Evolutionary conservation across 2,888 invertebrate genomes (phyloP).

Genomic region (Euproctis similis): DNA sequence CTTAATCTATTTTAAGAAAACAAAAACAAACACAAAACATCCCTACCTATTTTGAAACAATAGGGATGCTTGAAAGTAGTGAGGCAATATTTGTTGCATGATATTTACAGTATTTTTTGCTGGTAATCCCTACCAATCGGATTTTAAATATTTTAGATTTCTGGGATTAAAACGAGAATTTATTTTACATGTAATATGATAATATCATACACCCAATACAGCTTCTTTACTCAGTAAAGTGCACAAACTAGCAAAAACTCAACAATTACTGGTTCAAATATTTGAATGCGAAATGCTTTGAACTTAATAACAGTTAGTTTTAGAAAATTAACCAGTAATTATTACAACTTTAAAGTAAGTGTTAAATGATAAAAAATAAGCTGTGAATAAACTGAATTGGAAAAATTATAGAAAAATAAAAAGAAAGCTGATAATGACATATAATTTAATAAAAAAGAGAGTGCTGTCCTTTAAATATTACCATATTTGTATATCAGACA

Average conservation of each 20-base stretch:
- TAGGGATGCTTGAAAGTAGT: conserved; percentile 36
- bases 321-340: conserved; percentile 36
- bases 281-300: neutral
- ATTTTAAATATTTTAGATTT: too few relatives aligned
- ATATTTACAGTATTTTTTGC: too few relatives aligned
- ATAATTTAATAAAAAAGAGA: conserved; percentile 25
- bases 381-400: conserved; percentile 57
- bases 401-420: conserved; percentile 23
- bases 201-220: conserved; percentile 6
- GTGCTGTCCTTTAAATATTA: conserved; percentile 14
- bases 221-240: conserved; percentile 23
- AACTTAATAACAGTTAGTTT: neutral
- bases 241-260: conserved; percentile 35
- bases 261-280: conserved; percentile 30
- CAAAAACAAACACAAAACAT: conserved; percentile 39
- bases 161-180: too few relatives aligned
- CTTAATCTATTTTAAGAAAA: conserved; percentile 39
- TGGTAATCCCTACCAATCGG: too few relatives aligned
- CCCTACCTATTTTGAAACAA: conserved; percentile 38
- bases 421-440: conserved; percentile 15
- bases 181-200: neutral
- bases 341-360: conserved; percentile 42
- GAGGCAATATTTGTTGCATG: conserved; percentile 20
- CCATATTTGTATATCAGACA: conserved; percentile 24
- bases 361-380: conserved; percentile 62